Base-by-base conservation (phyloP, 2,797 vertebrate genomes). In the Pipistrellus pygmaeus region DNA sequence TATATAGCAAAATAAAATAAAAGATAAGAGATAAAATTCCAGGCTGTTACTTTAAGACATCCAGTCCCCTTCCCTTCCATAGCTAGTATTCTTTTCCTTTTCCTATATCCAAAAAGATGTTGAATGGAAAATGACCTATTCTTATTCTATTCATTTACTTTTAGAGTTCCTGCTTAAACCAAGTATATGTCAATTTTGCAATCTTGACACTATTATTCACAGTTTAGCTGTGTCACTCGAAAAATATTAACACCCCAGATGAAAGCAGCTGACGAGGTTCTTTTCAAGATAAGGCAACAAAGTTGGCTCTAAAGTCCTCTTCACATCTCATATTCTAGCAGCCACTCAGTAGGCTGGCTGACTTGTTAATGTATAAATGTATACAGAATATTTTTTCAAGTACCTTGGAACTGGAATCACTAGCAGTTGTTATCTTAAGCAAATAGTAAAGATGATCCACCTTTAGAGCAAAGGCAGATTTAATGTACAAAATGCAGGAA, bases 261-360 rank as follows among this genome's bases (percentile, higher is more conserved):
- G 82, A 93, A 82, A 94, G 86, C 53, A 76, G 88, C 75, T 91
- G 60, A 83, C 53, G 35, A 90, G 48, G 62, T 66, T 62, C 35
- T 75, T 90, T 94, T 91, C 75, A 94, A 84, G 84, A 53, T 92
- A 96, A 97, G 94, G 95, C 94, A 96, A 96, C 8, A 46, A 73
- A 94, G 60, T 81, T 93, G 25, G 75, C 90, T 95, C 88, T 93
- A 55, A 88, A 95, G 92, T 48, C 57, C 73, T 75, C 82, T 89
- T 94, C 68, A 77, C 6, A 12, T 93, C 82, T 96, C 91, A 71
- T 82, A 95, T 27, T 81, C 25, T 53, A 95, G 83, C 86, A 94
- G 72, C 46, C 87, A 66, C 48, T 27, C n/a, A 30, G 51, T 64
- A 95, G 75, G 64, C 46, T 93, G 81, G 64, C 35, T 68, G 55